phyloP scores from a whole-genome alignment of 2,888 invertebrate genomes.

The Athetis lepigone region DNA sequence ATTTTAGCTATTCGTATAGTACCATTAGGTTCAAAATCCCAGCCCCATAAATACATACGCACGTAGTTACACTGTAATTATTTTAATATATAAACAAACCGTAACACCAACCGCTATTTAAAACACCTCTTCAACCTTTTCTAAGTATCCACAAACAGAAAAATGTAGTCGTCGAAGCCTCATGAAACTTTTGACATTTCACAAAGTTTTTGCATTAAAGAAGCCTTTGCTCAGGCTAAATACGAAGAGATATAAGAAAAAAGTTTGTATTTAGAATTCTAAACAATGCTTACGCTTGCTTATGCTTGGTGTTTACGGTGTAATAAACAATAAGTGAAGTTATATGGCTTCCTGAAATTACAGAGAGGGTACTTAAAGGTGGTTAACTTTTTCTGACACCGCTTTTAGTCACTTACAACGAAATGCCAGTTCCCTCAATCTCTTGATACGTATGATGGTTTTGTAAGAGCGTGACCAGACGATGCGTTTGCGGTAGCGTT shows the following conservation, averaged over 20 bases:
- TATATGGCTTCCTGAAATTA: slow-evolving; percentile 41
- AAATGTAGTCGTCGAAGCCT: slow-evolving; percentile 16
- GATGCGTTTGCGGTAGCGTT: too few species aligned
- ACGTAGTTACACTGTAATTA: neutral
- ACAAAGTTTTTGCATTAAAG: slow-evolving; percentile 46
- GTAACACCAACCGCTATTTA: too few species aligned
- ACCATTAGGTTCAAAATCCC: too few species aligned
- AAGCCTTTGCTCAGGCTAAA: slow-evolving; percentile 48
- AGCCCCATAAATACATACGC: too few species aligned
- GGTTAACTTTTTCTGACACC: slow-evolving; percentile 14
- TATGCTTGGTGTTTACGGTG: slow-evolving; percentile 31
- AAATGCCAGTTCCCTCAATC: slow-evolving; percentile 30
- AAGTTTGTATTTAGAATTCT: slow-evolving; percentile 46
- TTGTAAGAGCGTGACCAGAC: too few species aligned
- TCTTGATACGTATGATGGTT: slow-evolving; percentile 31
- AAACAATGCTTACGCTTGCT: slow-evolving; percentile 58
- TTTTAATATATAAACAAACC: neutral
- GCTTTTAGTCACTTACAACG: slow-evolving; percentile 33
- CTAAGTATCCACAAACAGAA: slow-evolving; percentile 13
- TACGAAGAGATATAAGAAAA: slow-evolving; percentile 45
- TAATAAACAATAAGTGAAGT: slow-evolving; percentile 37
- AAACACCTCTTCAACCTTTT: slow-evolving; percentile 10
- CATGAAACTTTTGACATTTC: slow-evolving; percentile 44
- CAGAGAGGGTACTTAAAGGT: slow-evolving; percentile 21
- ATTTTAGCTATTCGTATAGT: too few species aligned